Evolutionary conservation across 2,797 vertebrate genomes (phyloP).

Genomic region (Cottoperca gobio): DNA sequence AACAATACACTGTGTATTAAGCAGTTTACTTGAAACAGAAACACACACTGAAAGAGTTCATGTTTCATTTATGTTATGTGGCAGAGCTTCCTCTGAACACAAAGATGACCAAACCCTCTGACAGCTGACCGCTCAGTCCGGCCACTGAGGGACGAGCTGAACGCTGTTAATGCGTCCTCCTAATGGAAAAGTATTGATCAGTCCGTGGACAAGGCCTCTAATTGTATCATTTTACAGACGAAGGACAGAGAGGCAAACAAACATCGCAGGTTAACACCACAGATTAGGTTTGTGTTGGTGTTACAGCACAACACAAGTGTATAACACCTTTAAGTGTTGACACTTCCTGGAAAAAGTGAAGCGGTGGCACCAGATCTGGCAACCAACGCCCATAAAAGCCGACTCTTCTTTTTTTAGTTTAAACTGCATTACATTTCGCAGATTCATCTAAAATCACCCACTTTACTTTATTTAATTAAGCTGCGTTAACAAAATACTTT

Average conservation of each 20-base stretch:
- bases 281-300: neutral
- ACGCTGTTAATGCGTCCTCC: conserved; percentile 65
- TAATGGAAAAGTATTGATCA: conserved; percentile 77
- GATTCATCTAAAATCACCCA: neutral
- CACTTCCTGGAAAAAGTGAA: conserved; percentile 69
- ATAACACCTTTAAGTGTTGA: conserved; percentile 2
- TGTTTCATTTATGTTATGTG: neutral
- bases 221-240: conserved; percentile 56
- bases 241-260: conserved; percentile 59
- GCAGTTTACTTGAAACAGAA: no score
- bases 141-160: conserved; percentile 3
- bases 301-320: neutral
- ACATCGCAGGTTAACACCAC: conserved; percentile 50
- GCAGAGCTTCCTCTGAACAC: neutral
- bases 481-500: neutral
- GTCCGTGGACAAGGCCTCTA: conserved; percentile 44
- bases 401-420: neutral
- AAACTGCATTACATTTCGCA: neutral
- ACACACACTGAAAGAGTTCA: neutral
- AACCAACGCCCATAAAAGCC: conserved; percentile 70
- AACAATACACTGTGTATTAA: no score
- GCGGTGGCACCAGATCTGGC: conserved; percentile 7
- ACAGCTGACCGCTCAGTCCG: conserved; percentile 42
- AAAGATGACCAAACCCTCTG: neutral
- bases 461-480: conserved; percentile 19